phyloP scores from a whole-genome alignment of 2,797 vertebrate species.

The Varecia variegata region DNA sequence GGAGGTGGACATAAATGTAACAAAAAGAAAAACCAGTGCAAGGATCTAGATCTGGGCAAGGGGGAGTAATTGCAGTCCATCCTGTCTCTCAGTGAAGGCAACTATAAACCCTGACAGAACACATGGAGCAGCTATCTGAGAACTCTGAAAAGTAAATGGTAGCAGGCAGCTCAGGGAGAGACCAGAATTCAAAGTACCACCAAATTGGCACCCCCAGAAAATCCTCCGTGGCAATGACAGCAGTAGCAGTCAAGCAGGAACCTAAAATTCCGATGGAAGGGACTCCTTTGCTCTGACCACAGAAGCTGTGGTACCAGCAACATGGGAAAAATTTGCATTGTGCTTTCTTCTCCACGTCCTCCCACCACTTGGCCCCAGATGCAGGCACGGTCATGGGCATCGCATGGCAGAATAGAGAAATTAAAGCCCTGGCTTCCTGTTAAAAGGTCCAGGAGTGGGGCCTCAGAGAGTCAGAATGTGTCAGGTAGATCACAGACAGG shows the following conservation, averaged over 20 bases:
- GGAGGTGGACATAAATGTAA: not conserved
- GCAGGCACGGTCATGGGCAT: not conserved
- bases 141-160: not conserved
- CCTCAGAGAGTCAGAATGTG: not conserved
- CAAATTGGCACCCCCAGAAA: not conserved
- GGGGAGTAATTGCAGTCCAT: not conserved
- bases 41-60: not conserved
- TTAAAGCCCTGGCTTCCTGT: not conserved
- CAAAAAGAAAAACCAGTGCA: not conserved
- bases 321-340: not conserved
- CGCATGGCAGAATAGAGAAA: not conserved
- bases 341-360: not conserved
- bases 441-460: not conserved
- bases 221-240: not conserved
- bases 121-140: not conserved
- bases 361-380: not conserved
- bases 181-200: not conserved
- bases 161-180: not conserved
- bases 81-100: not conserved
- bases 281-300: not conserved
- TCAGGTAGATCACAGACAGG: not conserved
- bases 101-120: not conserved
- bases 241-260: not conserved
- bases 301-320: not conserved
- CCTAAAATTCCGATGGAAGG: not conserved